Conservation (phyloP, 2,888 invertebrate species). For the Diadegma fenestrale region DNA sequence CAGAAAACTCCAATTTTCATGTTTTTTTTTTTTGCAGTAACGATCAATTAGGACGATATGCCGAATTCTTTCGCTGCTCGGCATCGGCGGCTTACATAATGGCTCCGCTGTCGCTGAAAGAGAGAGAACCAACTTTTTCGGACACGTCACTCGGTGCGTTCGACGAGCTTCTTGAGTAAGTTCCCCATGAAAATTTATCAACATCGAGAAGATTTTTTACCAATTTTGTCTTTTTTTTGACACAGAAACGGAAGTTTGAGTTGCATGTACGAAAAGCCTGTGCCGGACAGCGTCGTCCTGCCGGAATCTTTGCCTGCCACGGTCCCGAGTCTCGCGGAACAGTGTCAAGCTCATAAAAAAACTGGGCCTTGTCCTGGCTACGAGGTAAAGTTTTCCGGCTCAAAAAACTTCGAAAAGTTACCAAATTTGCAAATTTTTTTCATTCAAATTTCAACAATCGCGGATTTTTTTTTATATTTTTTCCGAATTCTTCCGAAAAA, state of each 20-base stretch:
- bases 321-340: background rate
- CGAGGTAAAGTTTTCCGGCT: background rate
- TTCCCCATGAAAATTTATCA: background rate
- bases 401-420: no score
- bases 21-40: background rate
- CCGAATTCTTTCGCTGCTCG: background rate
- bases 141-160: background rate
- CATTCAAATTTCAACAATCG: no score
- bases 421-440: no score
- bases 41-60: background rate
- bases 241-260: background rate
- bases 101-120: background rate
- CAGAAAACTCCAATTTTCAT: no score
- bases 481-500: no score
- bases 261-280: background rate
- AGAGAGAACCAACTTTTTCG: background rate
- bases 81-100: background rate
- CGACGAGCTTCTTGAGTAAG: background rate
- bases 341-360: background rate
- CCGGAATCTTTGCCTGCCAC: background rate
- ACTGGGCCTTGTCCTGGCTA: background rate
- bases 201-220: background rate
- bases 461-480: no score
- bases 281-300: background rate
- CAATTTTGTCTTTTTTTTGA: background rate